phyloP scores from a whole-genome alignment of 2,888 invertebrate species.

The Drosophila anceps region DNA sequence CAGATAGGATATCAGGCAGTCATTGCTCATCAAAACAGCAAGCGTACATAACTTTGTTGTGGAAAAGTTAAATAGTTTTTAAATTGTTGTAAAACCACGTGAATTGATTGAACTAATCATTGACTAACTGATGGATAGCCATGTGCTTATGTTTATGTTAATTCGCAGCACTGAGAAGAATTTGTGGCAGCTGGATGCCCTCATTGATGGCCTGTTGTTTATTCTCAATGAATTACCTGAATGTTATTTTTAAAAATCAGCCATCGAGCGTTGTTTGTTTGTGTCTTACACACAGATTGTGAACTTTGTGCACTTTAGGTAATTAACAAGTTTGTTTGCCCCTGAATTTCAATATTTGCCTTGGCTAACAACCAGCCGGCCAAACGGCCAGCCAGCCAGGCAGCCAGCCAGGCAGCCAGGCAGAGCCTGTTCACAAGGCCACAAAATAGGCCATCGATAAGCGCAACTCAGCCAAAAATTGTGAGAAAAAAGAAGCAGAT shows the following conservation, averaged over 20 bases:
- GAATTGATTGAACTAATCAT: slow-evolving; percentile 18
- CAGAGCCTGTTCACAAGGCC: slow-evolving; percentile 38
- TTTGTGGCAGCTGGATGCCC: slow-evolving; percentile 9
- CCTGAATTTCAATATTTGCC: slow-evolving; percentile 53
- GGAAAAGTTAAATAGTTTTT: slow-evolving; percentile 18
- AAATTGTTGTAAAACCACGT: slow-evolving; percentile 8
- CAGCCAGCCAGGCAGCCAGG: background rate
- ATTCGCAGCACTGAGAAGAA: background rate
- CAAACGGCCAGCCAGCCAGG: background rate
- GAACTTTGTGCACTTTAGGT: slow-evolving; percentile 63
- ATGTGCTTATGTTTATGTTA: slow-evolving; percentile 8
- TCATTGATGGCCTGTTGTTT: slow-evolving; percentile 38
- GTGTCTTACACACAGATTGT: slow-evolving; percentile 23
- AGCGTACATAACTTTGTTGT: background rate
- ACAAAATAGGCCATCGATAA: slow-evolving; percentile 49
- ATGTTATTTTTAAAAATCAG: slow-evolving; percentile 25
- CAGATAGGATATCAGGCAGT: background rate
- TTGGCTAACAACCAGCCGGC: slow-evolving; percentile 7
- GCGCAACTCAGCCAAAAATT: slow-evolving; percentile 18
- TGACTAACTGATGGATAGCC: slow-evolving; percentile 5
- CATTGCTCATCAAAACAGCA: background rate
- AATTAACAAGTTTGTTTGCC: slow-evolving; percentile 69
- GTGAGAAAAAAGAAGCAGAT: slow-evolving; percentile 1
- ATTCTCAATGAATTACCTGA: slow-evolving; percentile 17
- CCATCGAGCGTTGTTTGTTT: slow-evolving; percentile 32